phyloP scores from a whole-genome alignment of 1,140 invertebrate species.

The Telenomus remus region DNA sequence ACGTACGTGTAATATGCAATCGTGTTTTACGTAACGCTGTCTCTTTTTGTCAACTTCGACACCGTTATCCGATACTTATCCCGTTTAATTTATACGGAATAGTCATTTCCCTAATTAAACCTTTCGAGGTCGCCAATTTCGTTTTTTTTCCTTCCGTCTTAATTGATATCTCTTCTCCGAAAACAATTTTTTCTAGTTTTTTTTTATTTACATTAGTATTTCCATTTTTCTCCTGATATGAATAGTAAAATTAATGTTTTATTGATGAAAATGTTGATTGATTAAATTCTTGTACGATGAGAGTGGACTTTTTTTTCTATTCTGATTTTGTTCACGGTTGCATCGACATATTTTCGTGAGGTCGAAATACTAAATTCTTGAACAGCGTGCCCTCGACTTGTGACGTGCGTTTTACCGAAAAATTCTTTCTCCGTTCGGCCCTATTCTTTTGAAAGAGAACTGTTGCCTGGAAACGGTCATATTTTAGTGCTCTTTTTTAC shows the following conservation, averaged over 20 bases:
- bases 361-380: background rate
- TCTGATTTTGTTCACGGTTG: too few relatives aligned
- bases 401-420: background rate
- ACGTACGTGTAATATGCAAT: constrained; percentile 44
- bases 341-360: background rate
- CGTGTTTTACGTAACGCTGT: constrained; percentile 30
- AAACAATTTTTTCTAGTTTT: background rate
- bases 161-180: too few relatives aligned
- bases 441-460: background rate
- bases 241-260: too few relatives aligned
- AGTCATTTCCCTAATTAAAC: too few relatives aligned
- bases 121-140: too few relatives aligned
- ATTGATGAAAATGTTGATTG: too few relatives aligned
- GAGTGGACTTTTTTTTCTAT: too few relatives aligned
- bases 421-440: background rate
- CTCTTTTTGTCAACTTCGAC: constrained; percentile 15
- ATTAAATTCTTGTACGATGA: too few relatives aligned
- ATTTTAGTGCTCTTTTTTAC: background rate
- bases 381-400: background rate
- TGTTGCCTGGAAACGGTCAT: constrained; percentile 1
- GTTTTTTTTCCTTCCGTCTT: too few relatives aligned
- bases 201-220: background rate
- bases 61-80: constrained; percentile 9
- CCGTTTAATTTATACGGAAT: too few relatives aligned
- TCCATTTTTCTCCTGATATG: background rate